phyloP scores from a whole-genome alignment of 2,797 vertebrate species.

The Anabacerthia variegaticeps region DNA sequence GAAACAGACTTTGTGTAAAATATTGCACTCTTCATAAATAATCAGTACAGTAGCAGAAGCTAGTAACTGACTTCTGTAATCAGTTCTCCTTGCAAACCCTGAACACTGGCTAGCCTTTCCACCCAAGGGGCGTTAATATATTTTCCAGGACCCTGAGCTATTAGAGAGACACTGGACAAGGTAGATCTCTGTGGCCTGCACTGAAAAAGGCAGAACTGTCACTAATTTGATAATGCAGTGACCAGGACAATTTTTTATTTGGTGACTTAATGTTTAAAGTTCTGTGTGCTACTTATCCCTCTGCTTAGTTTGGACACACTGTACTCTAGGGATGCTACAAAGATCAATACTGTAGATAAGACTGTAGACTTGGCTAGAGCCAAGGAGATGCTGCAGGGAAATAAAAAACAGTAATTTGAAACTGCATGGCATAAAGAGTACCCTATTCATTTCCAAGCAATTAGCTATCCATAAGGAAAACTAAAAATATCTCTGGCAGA shows the following conservation, averaged over 20 bases:
- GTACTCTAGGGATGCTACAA: conserved; percentile 5
- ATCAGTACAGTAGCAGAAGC: neutral
- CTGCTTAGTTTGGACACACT: neutral
- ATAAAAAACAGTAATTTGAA: neutral
- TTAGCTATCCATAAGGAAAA: conserved; percentile 2
- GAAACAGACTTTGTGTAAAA: neutral
- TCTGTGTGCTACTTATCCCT: neutral
- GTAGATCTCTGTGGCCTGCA: neutral
- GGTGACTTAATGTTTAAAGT: neutral
- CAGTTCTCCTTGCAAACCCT: neutral
- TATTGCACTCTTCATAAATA: neutral
- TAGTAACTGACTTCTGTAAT: neutral
- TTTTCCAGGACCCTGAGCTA: neutral
- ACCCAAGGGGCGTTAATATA: neutral
- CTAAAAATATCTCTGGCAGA: neutral
- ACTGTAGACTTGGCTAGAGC: neutral
- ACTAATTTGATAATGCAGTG: neutral
- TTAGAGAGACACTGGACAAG: neutral
- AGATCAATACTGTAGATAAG: conserved; percentile 8
- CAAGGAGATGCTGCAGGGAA: neutral
- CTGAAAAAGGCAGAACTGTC: neutral
- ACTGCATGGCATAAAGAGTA: neutral
- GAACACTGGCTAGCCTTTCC: neutral
- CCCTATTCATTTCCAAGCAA: neutral
- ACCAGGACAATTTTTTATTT: neutral